A percentile compares a stretch with the other conserved stretches of the same genome.
phyloP scores from a whole-genome alignment of 2,113 vertebrate genomes.

The Percopsis transmontana region DNA sequence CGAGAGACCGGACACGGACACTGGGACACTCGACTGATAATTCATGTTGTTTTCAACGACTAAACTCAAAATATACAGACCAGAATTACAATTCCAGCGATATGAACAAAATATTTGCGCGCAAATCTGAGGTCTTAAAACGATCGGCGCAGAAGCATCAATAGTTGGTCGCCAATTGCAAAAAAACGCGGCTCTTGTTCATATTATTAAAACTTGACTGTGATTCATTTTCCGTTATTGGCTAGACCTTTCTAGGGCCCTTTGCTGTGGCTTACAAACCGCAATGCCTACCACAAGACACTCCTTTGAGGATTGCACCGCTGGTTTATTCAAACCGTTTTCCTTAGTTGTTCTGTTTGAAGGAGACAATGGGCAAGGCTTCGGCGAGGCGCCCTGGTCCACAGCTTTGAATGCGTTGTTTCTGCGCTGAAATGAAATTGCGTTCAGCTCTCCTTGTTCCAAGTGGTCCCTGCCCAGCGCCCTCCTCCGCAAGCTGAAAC shows the following conservation, averaged over 20 bases:
- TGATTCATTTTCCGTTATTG: conserved; percentile 78
- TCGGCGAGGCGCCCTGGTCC: conserved; percentile 69
- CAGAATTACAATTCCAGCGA: conserved; percentile 33
- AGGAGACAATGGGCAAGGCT: conserved; percentile 76
- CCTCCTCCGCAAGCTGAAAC: conserved; percentile 73
- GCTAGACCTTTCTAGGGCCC: conserved; percentile 64
- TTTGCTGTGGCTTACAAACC: conserved; percentile 49
- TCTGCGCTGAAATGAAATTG: conserved; percentile 75
- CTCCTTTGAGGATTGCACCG: conserved; percentile 59
- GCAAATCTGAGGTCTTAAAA: conserved; percentile 49
- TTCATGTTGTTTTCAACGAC: conserved; percentile 71
- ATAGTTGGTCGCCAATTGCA: conserved; percentile 69
- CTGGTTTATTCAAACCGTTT: conserved; percentile 49
- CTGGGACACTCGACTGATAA: conserved; percentile 81
- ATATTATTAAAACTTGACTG: conserved; percentile 78
- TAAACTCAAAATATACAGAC: conserved; percentile 38
- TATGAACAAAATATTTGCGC: conserved; percentile 72
- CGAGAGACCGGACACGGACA: conserved; percentile 77
- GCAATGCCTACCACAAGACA: conserved; percentile 65
- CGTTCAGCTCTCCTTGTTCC: conserved; percentile 71
- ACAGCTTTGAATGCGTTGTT: conserved; percentile 66
- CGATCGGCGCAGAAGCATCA: conserved; percentile 68
- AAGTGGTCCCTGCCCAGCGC: conserved; percentile 72
- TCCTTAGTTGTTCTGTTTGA: conserved; percentile 54
- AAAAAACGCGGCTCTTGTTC: conserved; percentile 74